Conservation (phyloP, 2,113 vertebrate species). For the Triplophysa dalaica region DNA sequence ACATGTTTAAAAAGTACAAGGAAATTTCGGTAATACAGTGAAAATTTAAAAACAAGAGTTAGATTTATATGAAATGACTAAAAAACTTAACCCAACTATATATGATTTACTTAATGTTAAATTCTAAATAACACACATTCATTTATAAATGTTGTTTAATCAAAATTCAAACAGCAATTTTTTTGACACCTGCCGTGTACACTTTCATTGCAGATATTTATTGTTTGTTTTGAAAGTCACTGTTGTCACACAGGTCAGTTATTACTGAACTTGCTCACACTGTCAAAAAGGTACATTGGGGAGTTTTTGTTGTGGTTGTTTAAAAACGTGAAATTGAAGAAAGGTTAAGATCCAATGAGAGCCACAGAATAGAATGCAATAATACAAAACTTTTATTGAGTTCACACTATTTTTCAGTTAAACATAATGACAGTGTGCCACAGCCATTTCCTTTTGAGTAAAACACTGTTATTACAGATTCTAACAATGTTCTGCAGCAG, state of each 20-base stretch:
- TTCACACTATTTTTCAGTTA: background rate
- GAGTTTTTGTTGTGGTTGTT: background rate
- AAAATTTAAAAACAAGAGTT: no score
- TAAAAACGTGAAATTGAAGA: background rate
- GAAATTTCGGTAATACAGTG: no score
- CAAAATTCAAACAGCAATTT: no score
- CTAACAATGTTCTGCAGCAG: background rate
- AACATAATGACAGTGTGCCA: constrained; percentile 1
- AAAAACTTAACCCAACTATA: no score
- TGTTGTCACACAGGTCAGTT: background rate
- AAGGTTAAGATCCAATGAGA: background rate
- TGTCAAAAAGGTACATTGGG: background rate
- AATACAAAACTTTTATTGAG: background rate
- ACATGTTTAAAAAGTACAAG: no score
- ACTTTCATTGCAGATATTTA: no score
- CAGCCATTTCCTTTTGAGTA: constrained; percentile 1
- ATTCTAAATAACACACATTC: no score
- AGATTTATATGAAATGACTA: no score
- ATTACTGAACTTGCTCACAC: constrained; percentile 3
- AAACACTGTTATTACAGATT: constrained; percentile 7
- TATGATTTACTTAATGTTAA: no score
- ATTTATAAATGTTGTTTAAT: no score
- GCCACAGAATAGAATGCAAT: background rate
- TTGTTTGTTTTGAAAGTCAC: no score
- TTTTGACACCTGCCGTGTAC: no score